Evolutionary conservation across 92 coral and sea anemone genomes (phyloP).

Genomic region (Pocillopora grandis): DNA sequence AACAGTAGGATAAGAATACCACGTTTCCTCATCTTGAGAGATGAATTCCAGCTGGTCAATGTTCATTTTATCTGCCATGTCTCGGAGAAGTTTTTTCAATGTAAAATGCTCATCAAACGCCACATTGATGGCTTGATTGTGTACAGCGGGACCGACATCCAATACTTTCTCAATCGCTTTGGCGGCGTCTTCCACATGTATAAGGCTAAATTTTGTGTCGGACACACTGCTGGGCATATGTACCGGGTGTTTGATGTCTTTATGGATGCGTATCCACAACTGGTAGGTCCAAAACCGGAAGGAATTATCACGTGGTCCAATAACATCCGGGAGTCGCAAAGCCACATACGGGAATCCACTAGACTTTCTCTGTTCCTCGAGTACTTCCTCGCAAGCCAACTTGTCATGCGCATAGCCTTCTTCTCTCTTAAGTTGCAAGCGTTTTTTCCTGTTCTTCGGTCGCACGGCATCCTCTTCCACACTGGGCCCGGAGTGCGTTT

Average conservation of each 20-base stretch:
- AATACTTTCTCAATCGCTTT: slow-evolving; percentile 69
- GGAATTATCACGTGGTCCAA: slow-evolving; percentile 96
- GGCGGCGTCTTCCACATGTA: slow-evolving; percentile 95
- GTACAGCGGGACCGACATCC: slow-evolving; percentile 60
- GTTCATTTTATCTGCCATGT: slow-evolving; percentile 66
- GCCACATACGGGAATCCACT: slow-evolving; percentile 91
- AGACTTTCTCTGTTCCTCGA: slow-evolving; percentile 66
- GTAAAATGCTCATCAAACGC: slow-evolving; percentile 92
- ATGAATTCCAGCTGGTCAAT: slow-evolving; percentile 66
- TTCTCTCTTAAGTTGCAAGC: slow-evolving; percentile 68
- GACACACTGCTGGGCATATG: slow-evolving; percentile 90
- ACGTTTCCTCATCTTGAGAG: slow-evolving; percentile 78
- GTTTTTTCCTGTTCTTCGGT: slow-evolving; percentile 73
- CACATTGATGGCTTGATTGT: slow-evolving; percentile 87
- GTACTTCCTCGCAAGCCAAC: slow-evolving; percentile 91
- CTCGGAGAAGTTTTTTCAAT: slow-evolving; percentile 67
- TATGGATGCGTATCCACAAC: slow-evolving; percentile 88
- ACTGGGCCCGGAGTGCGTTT: slow-evolving; percentile 72
- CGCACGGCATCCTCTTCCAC: slow-evolving; percentile 88
- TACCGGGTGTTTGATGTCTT: slow-evolving; percentile 78
- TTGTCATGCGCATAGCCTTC: slow-evolving; percentile 93
- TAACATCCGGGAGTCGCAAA: slow-evolving; percentile 89
- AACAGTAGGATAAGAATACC: slow-evolving; percentile 94
- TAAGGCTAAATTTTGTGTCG: slow-evolving; percentile 79
- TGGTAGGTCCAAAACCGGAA: slow-evolving; percentile 97